phyloP scores from a whole-genome alignment of 2,113 vertebrate species.

The Candoia aspera region DNA sequence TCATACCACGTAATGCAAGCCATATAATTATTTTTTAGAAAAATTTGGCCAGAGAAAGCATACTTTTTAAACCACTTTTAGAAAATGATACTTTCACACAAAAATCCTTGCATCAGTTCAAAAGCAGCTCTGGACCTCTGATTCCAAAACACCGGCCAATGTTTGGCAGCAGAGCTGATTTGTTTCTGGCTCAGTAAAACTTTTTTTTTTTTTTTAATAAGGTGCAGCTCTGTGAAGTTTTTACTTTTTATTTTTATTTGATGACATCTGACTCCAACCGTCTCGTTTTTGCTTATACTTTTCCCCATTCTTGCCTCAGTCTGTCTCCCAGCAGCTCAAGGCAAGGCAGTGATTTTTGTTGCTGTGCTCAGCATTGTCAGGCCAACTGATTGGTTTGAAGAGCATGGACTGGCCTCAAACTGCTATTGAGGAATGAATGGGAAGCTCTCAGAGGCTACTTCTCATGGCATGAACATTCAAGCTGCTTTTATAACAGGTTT shows the following conservation, averaged over 20 bases:
- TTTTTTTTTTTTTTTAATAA: background rate
- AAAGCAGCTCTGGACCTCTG: background rate
- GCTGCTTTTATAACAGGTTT: background rate
- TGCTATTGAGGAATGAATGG: background rate
- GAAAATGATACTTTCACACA: background rate
- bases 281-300: background rate
- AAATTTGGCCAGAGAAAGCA: background rate
- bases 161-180: background rate
- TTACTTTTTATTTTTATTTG: background rate
- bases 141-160: background rate
- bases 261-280: background rate
- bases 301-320: background rate
- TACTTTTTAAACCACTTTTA: background rate
- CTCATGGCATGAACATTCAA: background rate
- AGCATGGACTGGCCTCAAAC: background rate
- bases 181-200: background rate
- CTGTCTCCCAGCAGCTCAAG: background rate
- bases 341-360: background rate
- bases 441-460: background rate
- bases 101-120: background rate
- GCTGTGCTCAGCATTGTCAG: background rate
- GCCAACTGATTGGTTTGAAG: background rate
- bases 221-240: background rate
- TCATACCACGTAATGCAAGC: background rate
- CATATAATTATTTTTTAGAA: background rate